Evolutionary conservation across 2,113 vertebrate species (phyloP).

Genomic region (Paradoxurus hermaphroditus): DNA sequence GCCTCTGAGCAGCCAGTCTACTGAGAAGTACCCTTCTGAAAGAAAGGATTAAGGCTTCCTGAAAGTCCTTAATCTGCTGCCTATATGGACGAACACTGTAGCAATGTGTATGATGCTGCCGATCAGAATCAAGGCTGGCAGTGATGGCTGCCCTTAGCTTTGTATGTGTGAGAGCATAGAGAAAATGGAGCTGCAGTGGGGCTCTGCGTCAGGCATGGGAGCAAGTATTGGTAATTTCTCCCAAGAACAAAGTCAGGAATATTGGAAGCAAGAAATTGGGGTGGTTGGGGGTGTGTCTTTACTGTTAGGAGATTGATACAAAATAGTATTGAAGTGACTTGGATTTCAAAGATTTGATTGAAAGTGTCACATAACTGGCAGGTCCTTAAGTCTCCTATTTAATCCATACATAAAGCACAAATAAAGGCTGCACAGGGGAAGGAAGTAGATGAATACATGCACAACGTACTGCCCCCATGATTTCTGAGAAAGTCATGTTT

Average conservation of each 20-base stretch:
- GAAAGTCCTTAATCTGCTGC: constrained; percentile 68
- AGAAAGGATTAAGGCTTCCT: constrained; percentile 63
- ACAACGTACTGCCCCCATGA: neutral
- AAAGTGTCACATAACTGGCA: neutral
- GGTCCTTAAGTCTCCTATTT: neutral
- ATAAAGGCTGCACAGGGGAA: neutral
- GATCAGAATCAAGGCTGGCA: constrained; percentile 5
- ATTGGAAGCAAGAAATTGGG: neutral
- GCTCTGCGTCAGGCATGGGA: neutral
- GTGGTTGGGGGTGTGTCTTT: neutral
- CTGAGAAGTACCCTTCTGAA: constrained; percentile 61
- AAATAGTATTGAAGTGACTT: neutral
- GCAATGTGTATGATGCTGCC: neutral
- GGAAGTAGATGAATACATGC: neutral
- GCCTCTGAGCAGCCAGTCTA: constrained; percentile 52
- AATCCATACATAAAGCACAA: neutral
- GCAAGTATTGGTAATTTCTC: neutral
- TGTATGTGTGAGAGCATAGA: neutral
- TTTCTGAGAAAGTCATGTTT: constrained; percentile 31
- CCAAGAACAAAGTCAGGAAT: neutral
- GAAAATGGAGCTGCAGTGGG: neutral
- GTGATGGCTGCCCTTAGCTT: neutral
- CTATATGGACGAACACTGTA: neutral
- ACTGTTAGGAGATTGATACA: neutral
- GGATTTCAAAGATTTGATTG: constrained; percentile 13